A percentile compares a stretch with the other conserved stretches of the same genome.
Evolutionary conservation across 2,888 invertebrate species (phyloP).

Genomic region (Anthoptus insignis): DNA sequence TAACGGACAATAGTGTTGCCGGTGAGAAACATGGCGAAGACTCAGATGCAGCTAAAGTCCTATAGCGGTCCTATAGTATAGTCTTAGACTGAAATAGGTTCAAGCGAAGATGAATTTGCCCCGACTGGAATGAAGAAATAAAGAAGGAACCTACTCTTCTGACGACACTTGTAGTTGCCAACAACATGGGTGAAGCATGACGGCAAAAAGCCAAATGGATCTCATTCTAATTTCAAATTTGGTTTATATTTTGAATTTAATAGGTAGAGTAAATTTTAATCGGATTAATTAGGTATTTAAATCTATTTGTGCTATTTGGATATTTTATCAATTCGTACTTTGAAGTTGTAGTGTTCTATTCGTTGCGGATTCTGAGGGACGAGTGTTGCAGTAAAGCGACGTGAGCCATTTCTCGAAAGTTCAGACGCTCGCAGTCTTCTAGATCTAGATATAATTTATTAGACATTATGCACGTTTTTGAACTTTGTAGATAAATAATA

Average conservation of each 20-base stretch:
- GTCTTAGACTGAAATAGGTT: conserved; percentile 62
- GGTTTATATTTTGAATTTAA: conserved; percentile 32
- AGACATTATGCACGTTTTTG: conserved; percentile 69
- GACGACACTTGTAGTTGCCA: not conserved
- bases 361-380: conserved; percentile 5
- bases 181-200: conserved; percentile 14
- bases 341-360: conserved; percentile 24
- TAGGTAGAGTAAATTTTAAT: conserved; percentile 35
- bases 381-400: conserved; percentile 7
- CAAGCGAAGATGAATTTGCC: conserved; percentile 18
- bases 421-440: conserved; percentile 46
- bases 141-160: conserved; percentile 21
- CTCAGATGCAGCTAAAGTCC: conserved; percentile 64
- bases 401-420: conserved; percentile 32
- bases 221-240: conserved; percentile 30
- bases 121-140: conserved; percentile 7
- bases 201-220: conserved; percentile 28
- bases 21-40: conserved; percentile 61
- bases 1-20: conserved; percentile 79
- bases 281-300: conserved; percentile 29
- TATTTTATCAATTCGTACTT: conserved; percentile 25
- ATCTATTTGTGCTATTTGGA: conserved; percentile 30
- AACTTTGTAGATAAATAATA: conserved; percentile 82
- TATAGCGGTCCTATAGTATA: conserved; percentile 77
- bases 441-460: conserved; percentile 65